A percentile compares a stretch with the other conserved stretches of the same genome.
Conservation (phyloP, 23 tunicate species). For the Trididemnum nubilum region DNA sequence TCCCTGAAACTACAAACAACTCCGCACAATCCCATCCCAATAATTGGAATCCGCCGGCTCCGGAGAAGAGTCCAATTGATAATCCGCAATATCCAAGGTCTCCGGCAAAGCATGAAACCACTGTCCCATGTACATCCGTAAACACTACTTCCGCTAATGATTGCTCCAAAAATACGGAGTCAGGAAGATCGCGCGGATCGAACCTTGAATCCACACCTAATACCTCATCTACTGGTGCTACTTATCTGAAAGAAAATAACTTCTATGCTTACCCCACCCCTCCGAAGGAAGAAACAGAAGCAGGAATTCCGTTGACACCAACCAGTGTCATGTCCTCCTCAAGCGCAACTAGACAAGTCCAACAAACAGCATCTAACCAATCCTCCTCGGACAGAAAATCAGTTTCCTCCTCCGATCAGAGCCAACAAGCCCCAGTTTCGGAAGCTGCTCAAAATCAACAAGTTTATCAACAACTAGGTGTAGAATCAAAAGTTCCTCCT, state of each 20-base stretch:
- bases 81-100: background rate
- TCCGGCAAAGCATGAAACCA: conserved; percentile 14
- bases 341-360: conserved; percentile 33
- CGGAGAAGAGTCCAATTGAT: conserved; percentile 16
- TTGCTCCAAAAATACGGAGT: background rate
- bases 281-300: conserved; percentile 63
- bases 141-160: background rate
- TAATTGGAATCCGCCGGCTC: conserved; percentile 4
- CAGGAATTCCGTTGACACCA: conserved; percentile 46
- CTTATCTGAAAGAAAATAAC: conserved; percentile 13
- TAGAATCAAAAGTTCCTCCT: background rate
- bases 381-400: conserved; percentile 44
- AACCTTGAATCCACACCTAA: background rate
- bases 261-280: conserved; percentile 74
- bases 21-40: conserved; percentile 17
- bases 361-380: conserved; percentile 37
- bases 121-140: background rate
- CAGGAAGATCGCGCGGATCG: background rate
- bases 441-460: background rate
- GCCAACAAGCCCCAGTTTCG: conserved; percentile 15
- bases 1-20: conserved; percentile 20
- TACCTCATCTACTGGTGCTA: background rate
- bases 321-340: conserved; percentile 45
- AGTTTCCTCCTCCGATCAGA: conserved; percentile 6
- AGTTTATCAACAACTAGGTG: conserved; percentile 33